phyloP scores from a whole-genome alignment of 2,113 vertebrate genomes.

The Burhinus oedicnemus region DNA sequence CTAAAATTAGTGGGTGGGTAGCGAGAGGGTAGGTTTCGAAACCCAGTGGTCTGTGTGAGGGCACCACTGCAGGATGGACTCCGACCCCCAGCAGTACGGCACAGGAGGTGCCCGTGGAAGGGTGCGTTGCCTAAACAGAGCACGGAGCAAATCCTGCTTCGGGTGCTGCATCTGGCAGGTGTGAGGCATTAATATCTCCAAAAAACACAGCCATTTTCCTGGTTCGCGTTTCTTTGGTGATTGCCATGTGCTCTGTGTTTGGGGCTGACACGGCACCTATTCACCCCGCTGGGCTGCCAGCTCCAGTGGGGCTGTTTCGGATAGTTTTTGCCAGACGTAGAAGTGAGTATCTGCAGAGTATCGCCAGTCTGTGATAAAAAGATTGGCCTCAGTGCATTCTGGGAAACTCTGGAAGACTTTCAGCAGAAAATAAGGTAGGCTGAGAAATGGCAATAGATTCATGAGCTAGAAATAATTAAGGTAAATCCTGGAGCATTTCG shows the following conservation, averaged over 20 bases:
- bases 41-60: too few relatives aligned
- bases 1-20: background rate
- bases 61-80: background rate
- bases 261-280: background rate
- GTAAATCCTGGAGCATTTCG: constrained; percentile 6
- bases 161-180: background rate
- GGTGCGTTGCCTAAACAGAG: background rate
- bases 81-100: fast-evolving
- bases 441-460: constrained; percentile 3
- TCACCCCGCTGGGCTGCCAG: fast-evolving
- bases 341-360: background rate
- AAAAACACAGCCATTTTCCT: fast-evolving
- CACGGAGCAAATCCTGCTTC: background rate
- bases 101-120: fast-evolving
- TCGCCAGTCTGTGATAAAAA: background rate
- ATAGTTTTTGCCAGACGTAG: background rate
- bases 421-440: constrained; percentile 23
- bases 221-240: fast-evolving
- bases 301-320: background rate
- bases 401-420: constrained; percentile 19
- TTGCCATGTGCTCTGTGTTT: fast-evolving
- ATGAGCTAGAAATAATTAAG: constrained; percentile 53
- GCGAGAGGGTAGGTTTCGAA: background rate
- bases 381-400: background rate
- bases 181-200: too few relatives aligned